A percentile compares a stretch with the other conserved stretches of the same genome.
Conservation (phyloP, 2,113 vertebrate species). For the Sinocyclocheilus anshuiensis region DNA sequence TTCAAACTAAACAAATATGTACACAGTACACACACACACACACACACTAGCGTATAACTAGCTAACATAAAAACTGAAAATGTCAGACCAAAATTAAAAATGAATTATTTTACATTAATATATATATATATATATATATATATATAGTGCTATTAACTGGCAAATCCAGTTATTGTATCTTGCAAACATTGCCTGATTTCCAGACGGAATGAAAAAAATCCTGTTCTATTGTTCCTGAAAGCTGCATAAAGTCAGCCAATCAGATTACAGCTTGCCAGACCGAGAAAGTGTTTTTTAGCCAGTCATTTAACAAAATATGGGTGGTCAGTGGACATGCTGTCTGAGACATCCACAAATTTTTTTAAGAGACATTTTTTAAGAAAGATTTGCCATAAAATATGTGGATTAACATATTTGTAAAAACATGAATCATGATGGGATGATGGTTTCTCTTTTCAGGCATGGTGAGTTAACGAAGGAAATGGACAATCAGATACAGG, state of each 20-base stretch:
- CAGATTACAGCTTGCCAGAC: neutral
- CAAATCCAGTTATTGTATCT: neutral
- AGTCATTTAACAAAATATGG: neutral
- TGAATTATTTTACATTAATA: too few species aligned
- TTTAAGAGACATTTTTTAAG: neutral
- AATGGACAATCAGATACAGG: neutral
- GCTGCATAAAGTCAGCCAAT: neutral
- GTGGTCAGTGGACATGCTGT: neutral
- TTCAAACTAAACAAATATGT: too few species aligned
- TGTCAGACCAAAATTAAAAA: too few species aligned
- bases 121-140: too few species aligned
- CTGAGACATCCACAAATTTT: neutral
- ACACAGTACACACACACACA: too few species aligned
- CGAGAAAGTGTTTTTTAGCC: neutral
- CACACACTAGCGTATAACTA: too few species aligned
- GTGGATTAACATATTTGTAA: neutral
- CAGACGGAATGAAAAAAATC: neutral
- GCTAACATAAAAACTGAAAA: too few species aligned
- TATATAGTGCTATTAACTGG: neutral
- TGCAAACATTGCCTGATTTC: neutral
- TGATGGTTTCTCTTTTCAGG: neutral
- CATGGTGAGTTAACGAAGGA: neutral
- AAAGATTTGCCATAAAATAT: neutral
- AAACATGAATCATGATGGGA: neutral
- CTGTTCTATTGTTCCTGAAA: neutral